phyloP scores from a whole-genome alignment of 2,113 vertebrate genomes.

The Aphyosemion australe region DNA sequence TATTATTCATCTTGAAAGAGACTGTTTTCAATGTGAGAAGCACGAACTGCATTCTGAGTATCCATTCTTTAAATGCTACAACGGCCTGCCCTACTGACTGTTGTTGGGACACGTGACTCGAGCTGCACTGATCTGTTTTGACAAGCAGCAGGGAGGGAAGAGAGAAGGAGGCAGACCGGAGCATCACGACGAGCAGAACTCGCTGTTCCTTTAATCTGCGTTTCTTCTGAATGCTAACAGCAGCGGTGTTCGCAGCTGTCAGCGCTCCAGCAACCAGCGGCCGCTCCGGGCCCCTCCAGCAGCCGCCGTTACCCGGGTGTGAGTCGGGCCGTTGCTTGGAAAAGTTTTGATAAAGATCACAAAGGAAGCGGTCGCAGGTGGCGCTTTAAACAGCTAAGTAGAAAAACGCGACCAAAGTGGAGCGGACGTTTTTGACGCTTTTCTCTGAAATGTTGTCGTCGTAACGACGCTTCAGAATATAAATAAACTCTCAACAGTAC shows the following conservation, averaged over 20 bases:
- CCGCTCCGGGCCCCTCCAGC: neutral
- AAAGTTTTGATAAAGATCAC: conserved; percentile 63
- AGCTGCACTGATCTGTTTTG: conserved; percentile 80
- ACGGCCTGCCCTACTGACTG: conserved; percentile 30
- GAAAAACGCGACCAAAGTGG: conserved; percentile 3
- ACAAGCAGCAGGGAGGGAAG: conserved; percentile 77
- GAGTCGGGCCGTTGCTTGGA: conserved; percentile 41
- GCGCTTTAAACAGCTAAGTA: conserved; percentile 20
- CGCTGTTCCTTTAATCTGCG: conserved; percentile 47
- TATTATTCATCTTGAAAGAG: no score
- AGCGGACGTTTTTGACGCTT: no score
- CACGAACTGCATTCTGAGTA: no score
- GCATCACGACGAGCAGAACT: conserved; percentile 65
- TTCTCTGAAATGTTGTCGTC: conserved; percentile 15
- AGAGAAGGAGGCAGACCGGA: conserved; percentile 63
- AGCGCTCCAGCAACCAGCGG: neutral
- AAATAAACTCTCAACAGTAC: conserved; percentile 3
- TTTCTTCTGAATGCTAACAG: conserved; percentile 31
- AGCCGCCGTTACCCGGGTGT: conserved; percentile 10
- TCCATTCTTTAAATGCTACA: neutral
- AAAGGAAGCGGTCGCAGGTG: conserved; percentile 58
- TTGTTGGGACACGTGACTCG: conserved; percentile 78
- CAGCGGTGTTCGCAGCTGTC: neutral
- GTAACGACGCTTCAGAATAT: conserved; percentile 3
- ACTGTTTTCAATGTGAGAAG: no score